These are phyloP conservation scores for Sarcophaga caerulescens DNA, from an alignment of 2,888 invertebrate species.

Conservation along the genomic window DNA sequence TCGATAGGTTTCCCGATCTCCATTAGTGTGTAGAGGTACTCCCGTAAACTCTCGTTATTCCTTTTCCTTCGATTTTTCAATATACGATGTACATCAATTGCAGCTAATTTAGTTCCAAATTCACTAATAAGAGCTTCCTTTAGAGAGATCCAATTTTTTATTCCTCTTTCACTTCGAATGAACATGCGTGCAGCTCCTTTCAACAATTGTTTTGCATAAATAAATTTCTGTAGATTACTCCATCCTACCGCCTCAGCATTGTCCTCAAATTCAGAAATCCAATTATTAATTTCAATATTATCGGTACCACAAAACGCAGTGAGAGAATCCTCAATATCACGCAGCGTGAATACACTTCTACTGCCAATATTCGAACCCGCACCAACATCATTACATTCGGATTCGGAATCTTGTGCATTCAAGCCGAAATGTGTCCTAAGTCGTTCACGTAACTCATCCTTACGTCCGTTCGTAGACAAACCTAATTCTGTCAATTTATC, in stretches of 20 bases:
- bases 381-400: conserved; percentile 4
- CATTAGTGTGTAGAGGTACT: too few relatives aligned
- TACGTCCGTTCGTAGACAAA: neutral
- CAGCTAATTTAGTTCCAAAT: conserved; percentile 25
- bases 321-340: conserved; percentile 26
- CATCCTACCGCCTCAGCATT: conserved; percentile 9
- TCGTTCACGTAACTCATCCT: neutral
- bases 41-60: too few relatives aligned
- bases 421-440: conserved; percentile 1
- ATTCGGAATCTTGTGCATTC: neutral
- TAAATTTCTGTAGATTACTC: conserved; percentile 21
- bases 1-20: conserved; percentile 4
- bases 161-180: conserved; percentile 14
- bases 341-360: neutral
- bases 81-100: conserved; percentile 31
- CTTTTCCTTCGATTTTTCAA: too few relatives aligned
- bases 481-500: neutral
- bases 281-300: conserved; percentile 28
- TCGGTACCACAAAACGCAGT: conserved; percentile 35
- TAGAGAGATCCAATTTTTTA: conserved; percentile 25
- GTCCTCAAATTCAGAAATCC: conserved; percentile 7
- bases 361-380: neutral
- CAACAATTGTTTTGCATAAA: conserved; percentile 32
- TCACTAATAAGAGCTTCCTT: conserved; percentile 21
- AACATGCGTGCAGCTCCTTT: conserved; percentile 25